Evolutionary conservation across 1,140 invertebrate species (phyloP).

Genomic region (Rhyzopertha dominica): DNA sequence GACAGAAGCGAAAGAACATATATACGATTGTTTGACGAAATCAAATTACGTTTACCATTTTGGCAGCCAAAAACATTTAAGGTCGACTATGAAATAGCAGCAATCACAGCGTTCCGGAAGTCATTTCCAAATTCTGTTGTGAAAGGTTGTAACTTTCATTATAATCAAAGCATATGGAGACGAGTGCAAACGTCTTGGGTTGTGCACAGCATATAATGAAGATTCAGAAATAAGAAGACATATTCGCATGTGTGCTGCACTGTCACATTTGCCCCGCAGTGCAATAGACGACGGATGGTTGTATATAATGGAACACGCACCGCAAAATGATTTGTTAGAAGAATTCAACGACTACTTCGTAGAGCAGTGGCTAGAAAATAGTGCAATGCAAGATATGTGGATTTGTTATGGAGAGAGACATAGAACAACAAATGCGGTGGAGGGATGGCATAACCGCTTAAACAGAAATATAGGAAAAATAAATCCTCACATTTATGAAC

Average conservation of each 20-base stretch:
- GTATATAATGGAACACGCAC: conserved; percentile 2
- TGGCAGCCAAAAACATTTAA: no score
- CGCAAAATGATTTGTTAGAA: neutral
- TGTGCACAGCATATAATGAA: no score
- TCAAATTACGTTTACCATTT: no score
- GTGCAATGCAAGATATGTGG: neutral
- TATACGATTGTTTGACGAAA: no score
- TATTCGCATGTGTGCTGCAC: conserved; percentile 2
- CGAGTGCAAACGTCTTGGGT: no score
- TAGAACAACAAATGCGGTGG: neutral
- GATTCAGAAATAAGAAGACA: conserved; percentile 2
- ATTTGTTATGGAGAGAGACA: neutral
- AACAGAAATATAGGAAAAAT: conserved; percentile 1
- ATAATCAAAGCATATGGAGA: no score
- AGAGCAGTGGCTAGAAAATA: neutral
- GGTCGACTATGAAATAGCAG: no score
- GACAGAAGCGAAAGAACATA: no score
- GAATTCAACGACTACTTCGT: conserved; percentile 3
- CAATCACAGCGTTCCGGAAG: no score
- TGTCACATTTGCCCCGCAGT: neutral
- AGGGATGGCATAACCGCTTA: neutral
- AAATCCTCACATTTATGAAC: no score
- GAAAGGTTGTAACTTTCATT: no score
- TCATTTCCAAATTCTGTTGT: no score
- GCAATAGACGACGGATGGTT: neutral